These are phyloP conservation scores for Cylloceria caligata DNA, from an alignment of 2,888 invertebrate species.

Conservation along the genomic window DNA sequence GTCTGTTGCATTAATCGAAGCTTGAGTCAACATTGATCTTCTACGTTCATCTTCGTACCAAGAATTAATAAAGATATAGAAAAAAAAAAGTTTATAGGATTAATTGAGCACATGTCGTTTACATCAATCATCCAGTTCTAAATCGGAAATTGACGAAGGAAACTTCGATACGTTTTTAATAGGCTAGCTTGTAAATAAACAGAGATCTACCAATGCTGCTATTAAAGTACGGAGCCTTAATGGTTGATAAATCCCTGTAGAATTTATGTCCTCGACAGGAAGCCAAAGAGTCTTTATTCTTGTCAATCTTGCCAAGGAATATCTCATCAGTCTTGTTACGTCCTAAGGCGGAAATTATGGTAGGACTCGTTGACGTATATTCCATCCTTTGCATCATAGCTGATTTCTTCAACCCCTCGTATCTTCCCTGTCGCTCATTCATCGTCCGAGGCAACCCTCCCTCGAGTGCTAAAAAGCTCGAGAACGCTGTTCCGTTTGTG, in stretches of 20 bases:
- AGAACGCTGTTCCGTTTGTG: constrained; percentile 46
- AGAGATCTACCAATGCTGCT: neutral
- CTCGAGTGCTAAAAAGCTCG: constrained; percentile 50
- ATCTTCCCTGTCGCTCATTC: constrained; percentile 10
- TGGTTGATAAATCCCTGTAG: neutral
- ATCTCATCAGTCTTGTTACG: constrained; percentile 9
- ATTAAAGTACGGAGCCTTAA: neutral
- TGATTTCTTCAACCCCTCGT: constrained; percentile 16
- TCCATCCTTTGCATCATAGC: constrained; percentile 12
- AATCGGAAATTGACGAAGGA: neutral
- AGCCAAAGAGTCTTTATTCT: neutral
- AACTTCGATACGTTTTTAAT: neutral
- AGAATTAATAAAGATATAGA: neutral
- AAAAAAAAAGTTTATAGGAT: neutral
- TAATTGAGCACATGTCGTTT: too few species aligned
- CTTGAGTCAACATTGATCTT: too few species aligned
- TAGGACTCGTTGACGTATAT: neutral
- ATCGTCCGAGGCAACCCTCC: neutral
- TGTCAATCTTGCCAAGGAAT: constrained; percentile 10
- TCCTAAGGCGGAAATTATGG: neutral
- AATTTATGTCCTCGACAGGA: constrained; percentile 3
- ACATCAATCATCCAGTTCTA: too few species aligned
- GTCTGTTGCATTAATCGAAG: neutral
- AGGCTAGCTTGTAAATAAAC: neutral
- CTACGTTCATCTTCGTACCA: too few species aligned